Evolutionary conservation across 2,797 vertebrate species (phyloP).

Genomic region (Hydrophis major): DNA sequence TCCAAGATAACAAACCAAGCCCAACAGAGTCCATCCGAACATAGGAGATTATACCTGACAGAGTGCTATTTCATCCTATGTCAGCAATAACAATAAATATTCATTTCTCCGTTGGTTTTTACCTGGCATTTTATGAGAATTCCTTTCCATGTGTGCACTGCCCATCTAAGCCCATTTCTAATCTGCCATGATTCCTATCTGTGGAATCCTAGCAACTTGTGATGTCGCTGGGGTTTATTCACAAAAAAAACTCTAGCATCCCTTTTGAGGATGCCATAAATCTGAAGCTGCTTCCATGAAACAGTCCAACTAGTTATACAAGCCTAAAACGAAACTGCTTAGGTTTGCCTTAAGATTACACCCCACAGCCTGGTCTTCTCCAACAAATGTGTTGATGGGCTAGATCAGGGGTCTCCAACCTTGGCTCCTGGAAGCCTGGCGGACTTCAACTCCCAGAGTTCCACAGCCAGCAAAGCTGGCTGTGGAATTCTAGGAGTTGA

Average conservation of each 20-base stretch:
- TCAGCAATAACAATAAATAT: background rate
- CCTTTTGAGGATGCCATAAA: background rate
- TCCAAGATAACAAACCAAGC: background rate
- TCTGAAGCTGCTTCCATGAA: background rate
- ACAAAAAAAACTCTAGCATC: background rate
- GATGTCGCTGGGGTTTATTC: background rate
- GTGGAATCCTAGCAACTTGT: background rate
- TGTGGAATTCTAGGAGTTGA: too few species aligned
- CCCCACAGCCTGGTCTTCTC: background rate
- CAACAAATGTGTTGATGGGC: background rate
- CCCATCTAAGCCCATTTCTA: background rate
- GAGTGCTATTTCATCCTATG: background rate
- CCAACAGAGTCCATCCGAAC: background rate
- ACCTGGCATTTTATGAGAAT: background rate
- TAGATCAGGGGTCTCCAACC: too few species aligned
- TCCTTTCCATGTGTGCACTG: background rate
- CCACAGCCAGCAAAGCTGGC: too few species aligned
- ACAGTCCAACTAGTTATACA: background rate
- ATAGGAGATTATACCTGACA: background rate
- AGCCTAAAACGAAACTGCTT: background rate
- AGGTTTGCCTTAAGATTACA: background rate
- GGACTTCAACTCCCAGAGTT: too few species aligned
- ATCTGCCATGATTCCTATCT: background rate
- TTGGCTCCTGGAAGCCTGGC: too few species aligned
- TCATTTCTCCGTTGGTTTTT: background rate